Evolutionary conservation across 2,113 vertebrate species (phyloP), one percentile per base, ranked within the genome.

Genomic region (Orthonyx spaldingii): DNA sequence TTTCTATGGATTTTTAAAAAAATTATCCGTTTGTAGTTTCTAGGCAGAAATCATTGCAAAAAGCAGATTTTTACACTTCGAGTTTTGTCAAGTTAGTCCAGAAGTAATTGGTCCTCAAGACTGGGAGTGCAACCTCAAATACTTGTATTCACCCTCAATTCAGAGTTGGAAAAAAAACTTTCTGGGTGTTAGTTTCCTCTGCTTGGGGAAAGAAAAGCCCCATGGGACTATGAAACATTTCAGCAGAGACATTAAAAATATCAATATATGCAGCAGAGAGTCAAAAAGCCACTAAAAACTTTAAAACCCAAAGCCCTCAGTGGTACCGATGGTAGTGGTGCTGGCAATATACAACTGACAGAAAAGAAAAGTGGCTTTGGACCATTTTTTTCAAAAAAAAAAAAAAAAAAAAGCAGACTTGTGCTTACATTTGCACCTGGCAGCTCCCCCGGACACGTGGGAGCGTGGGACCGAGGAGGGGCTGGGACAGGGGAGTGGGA

Each of bases 401-500:
- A n/a, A n/a, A n/a, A 6, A n/a, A 75, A 60, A 64, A 49, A 13
- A 21, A 19, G 20, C 20, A 18, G 28, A 23, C 28, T 66, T 53
- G 42, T 82, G 64, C 66, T 90, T 74, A 78, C 11, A 4, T 30
- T 69, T 59, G 44, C 42, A 82, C 41, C 37, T 59, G 61, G 52
- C 71, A 46, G 55, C 81, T 74, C 10, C n/a, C 55, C 39, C 0
- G 0, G 71, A 7, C 9, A 20, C 0, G 2, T 2, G 20, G 22
- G 42, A 24, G 6, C 1, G 8, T 4, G 24, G 61, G 64, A 64
- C 16, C 1, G 0, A 11, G 15, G 71, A 85, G n/a, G 28, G 52
- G 47, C 33, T 49, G 28, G 46, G 53, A 13, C 4, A 4, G 39
- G 55, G n/a, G 26, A 41, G 16, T 32, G 47, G 71, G 78, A 60